These are phyloP conservation scores for Meriones psammophilus DNA, from an alignment of 2,797 vertebrate genomes.

Conservation along the genomic window DNA sequence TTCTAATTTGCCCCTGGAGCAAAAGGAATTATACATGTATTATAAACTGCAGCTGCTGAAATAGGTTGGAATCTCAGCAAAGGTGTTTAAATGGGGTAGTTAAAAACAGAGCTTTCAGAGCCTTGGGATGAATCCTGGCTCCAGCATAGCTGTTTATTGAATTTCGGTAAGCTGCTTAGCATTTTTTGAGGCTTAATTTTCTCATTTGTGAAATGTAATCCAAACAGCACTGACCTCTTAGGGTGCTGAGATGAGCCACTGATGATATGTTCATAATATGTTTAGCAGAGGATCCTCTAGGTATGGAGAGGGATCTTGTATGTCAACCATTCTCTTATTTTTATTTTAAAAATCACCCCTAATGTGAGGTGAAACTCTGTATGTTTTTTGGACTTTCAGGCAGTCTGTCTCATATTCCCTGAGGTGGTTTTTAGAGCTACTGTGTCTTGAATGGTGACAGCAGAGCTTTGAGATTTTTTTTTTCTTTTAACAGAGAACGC, in stretches of 20 bases:
- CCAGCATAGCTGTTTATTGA: conserved; percentile 7
- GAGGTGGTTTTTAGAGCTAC: conserved; percentile 46
- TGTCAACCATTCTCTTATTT: conserved; percentile 33
- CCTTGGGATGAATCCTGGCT: background rate
- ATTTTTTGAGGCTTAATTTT: conserved; percentile 57
- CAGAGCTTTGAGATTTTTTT: conserved; percentile 56
- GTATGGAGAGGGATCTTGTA: background rate
- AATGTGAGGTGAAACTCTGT: conserved; percentile 18
- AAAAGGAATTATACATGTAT: conserved; percentile 52
- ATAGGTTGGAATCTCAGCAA: conserved; percentile 38
- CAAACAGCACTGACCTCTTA: conserved; percentile 25
- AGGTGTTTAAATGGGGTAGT: conserved; percentile 10
- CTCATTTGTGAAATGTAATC: conserved; percentile 42
- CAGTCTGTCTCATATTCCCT: background rate
- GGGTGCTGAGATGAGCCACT: conserved; percentile 41
- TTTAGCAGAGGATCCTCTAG: background rate
- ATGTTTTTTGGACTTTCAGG: background rate
- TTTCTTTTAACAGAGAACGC: conserved; percentile 34
- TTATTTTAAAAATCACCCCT: conserved; percentile 48
- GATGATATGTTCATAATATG: background rate
- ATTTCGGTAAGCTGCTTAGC: conserved; percentile 60
- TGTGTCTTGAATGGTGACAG: background rate
- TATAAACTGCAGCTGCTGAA: background rate
- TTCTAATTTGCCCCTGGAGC: conserved; percentile 34
- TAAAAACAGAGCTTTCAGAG: conserved; percentile 41